Base-by-base conservation (phyloP, 1,140 invertebrate species). In the Marisa cornuarietis region DNA sequence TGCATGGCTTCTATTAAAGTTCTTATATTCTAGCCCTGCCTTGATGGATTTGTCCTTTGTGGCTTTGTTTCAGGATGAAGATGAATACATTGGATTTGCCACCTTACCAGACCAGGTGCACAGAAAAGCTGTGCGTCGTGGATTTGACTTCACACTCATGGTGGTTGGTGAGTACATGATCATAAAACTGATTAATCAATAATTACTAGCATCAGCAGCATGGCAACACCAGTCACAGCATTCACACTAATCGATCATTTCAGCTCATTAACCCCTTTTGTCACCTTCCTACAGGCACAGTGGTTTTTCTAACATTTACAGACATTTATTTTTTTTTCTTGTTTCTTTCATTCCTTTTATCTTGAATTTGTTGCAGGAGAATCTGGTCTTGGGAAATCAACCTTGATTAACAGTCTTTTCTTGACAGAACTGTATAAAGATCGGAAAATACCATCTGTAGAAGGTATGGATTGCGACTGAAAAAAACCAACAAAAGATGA, bases 31-130 rank as follows among this genome's bases (percentile, higher is more conserved):
- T 58, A 11, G 4, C 54, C 54, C 54, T 14, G 54, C 16, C 16
- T 58, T 58, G 54, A 58, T 58, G 11, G 16, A 58, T 18, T 4
- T 58, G 54, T 14, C 73, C 54, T 79, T 80, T 79, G 83, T 86
- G 31, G 31, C 31, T 42, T 42, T 42, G 31, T 42, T 42, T 31
- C 80, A 90, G 89, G 87, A 90, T 72, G 89, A 90, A 61, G 89
- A 90, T 79, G 89, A 90, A 65, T 98, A 97, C 78, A 90, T 93
- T 68, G 92, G 92, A 10, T 91, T 93, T 83, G 91, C 92, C 65
- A 91, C 90, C 20, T 81, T 93, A 51, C 92, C 92, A 66, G 92
- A 92, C 61, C 92, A 93, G 83, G 90, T 93, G 1, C 90, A 92
- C 77, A 87, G 91, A 72, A 92, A 92, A 81, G 91, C 92, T n/a